Evolutionary conservation across 2,113 vertebrate species (phyloP), one percentile per base, ranked within the genome.

Genomic region (Eurystomus gularis): DNA sequence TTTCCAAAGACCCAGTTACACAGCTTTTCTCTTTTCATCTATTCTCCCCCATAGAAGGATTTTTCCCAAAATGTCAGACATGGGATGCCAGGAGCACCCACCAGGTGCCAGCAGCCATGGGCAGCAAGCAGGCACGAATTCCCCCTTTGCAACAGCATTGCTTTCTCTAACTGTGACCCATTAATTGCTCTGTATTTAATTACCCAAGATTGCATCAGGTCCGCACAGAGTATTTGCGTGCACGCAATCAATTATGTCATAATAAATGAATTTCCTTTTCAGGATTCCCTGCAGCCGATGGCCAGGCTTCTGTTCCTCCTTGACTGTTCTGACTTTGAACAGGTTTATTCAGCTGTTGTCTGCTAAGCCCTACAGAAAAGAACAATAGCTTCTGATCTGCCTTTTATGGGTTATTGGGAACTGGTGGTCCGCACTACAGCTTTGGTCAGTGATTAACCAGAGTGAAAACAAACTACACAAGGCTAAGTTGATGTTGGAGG

Each of bases 331-430:
- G 98, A 99, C 98, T 99, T 98, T 98, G 98, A 99, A 99, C 99
- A 99, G 99, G 98, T 99, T 99, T 98, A 99, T 99, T 99, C 99
- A 99, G 98, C 98, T 98, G 99, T 99, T 99, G 99, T 99, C 98
- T 98, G 98, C 98, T 99, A 99, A 99, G 99, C 99, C 98, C 98
- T 98, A 99, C 98, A 98, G 96, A 98, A 98, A 98, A 98, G 97
- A 98, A 99, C 99, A 99, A 99, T 99, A 98, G 98, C 97, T 98
- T 98, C 98, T 99, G 99, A 99, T 99, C 98, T 99, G 98, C 98
- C 98, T 98, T 99, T 99, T 99, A 99, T 99, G 98, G 98, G 98
- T 99, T 99, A 99, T 99, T 99, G 98, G 99, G 97, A 99, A 99
- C 98, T 98, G 98, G 98, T 98, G 99, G 99, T 99, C 98, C 98